Conservation (phyloP, 64 coral and sea anemone species). For the Montipora capricornis region DNA sequence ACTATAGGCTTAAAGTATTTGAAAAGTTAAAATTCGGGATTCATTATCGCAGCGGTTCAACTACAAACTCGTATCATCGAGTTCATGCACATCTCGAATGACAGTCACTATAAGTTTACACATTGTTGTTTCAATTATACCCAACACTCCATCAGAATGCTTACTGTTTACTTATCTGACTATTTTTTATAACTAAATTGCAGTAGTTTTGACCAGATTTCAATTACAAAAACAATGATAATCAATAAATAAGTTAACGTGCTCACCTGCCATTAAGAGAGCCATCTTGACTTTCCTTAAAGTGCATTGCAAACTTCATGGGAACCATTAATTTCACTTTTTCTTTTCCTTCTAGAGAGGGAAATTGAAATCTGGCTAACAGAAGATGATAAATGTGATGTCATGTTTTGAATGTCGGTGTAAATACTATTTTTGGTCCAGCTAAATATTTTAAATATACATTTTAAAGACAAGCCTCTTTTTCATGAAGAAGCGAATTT, state of each 20-base stretch:
- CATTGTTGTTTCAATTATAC: too few relatives aligned
- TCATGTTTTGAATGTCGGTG: background rate
- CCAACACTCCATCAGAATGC: background rate
- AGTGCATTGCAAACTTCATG: conserved; percentile 8
- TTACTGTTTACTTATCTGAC: background rate
- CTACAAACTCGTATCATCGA: too few relatives aligned
- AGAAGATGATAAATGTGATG: background rate
- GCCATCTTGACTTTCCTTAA: conserved; percentile 17
- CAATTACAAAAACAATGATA: too few relatives aligned
- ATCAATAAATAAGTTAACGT: too few relatives aligned
- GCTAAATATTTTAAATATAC: too few relatives aligned
- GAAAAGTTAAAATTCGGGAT: too few relatives aligned
- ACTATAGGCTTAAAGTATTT: too few relatives aligned
- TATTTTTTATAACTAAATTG: too few relatives aligned
- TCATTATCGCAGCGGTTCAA: background rate
- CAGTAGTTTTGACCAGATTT: too few relatives aligned
- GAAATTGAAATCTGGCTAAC: too few relatives aligned
- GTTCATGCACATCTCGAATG: background rate
- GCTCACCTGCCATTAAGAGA: conserved; percentile 23
- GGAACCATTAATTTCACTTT: background rate
- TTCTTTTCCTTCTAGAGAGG: conserved; percentile 25
- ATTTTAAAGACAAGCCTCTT: background rate
- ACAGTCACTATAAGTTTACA: background rate
- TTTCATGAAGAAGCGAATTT: background rate
- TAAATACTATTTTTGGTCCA: background rate